Base-by-base conservation (phyloP, 2,888 invertebrate genomes). In the Epistrophe eligans region DNA sequence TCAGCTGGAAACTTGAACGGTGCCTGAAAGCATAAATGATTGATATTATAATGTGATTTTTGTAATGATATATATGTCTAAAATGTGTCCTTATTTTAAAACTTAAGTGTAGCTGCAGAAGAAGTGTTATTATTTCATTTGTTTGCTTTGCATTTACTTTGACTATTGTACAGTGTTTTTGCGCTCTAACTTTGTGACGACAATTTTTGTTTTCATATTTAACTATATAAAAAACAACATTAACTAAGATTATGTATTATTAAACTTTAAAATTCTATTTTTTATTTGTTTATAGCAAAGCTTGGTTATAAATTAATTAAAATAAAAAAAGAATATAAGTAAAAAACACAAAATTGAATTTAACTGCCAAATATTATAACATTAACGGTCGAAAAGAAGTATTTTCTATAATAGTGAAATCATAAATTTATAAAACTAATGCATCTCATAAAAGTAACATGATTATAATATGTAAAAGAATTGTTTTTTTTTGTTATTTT, bases 371-470 rank as follows among this genome's bases (percentile, higher is more conserved):
- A 82, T 74, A 77, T 80, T 60, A 66, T 74, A 85, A 85, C 82
- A 74, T 74, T 82, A 84, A 85, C 73, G 70, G 40, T 85, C 64
- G 57, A 83, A 83, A 87, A 72, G 60, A 87, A 82, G 70, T 71
- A 74, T 79, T 74, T 40, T 85, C 81, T 85, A 85, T 55, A 70
- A 70, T 24, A 79, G 74, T 73, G 2, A 82, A 85, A 82, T 74
- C 11, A 85, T 58, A 85, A 85, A 40, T 77, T 60, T 45, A 52
- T 35, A 50, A 82, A 85, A 85, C 81, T 77, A 85, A 85, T 85
- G 77, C 81, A 85, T 85, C 77, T 80, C 84, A 84, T 77, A 81
- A 77, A 60, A 77, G 70, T 79, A 84, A 84, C 77, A 80, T 84
- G 76, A 80, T 79, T 15, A 43, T 62, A 17, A 50, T 32, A 84